Percentiles rank a stretch among this genome's conserved stretches.
phyloP scores from a whole-genome alignment of 2,888 invertebrate species.

The Nomada fabriciana region DNA sequence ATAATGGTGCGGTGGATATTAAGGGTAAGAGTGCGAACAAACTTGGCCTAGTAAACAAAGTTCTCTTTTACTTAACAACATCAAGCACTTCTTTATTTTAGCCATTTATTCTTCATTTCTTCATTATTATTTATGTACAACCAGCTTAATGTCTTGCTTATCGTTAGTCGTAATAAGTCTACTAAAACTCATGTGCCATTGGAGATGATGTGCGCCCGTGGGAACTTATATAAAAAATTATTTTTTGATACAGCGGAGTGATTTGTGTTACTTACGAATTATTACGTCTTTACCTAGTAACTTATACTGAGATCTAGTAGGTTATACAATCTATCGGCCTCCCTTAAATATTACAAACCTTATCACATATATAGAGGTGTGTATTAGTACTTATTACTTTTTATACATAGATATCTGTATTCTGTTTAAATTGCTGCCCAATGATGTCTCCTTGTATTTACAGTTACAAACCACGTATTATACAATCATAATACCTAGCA shows the following conservation, averaged over 20 bases:
- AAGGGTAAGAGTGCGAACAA: conserved; percentile 66
- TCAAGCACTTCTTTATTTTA: conserved; percentile 79
- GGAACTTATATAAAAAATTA: conserved; percentile 83
- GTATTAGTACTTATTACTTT: conserved; percentile 70
- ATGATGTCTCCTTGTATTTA: conserved; percentile 79
- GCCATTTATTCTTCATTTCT: conserved; percentile 78
- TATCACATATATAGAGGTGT: conserved; percentile 80
- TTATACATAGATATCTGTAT: conserved; percentile 78
- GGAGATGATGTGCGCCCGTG: conserved; percentile 83
- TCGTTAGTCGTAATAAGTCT: conserved; percentile 76
- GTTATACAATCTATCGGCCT: conserved; percentile 81
- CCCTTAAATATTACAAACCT: conserved; percentile 81
- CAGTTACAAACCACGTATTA: conserved; percentile 82
- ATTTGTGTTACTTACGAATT: conserved; percentile 83
- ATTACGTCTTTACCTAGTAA: conserved; percentile 76
- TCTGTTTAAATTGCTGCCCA: conserved; percentile 77
- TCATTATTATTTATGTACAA: conserved; percentile 83
- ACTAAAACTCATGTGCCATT: conserved; percentile 80
- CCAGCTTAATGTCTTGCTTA: conserved; percentile 73
- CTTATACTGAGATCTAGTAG: conserved; percentile 83
- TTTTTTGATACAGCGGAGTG: conserved; percentile 81
- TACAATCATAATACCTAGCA: conserved; percentile 80
- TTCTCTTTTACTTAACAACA: conserved; percentile 81
- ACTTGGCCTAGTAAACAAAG: conserved; percentile 70
- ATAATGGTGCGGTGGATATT: conserved; percentile 55